Conservation (phyloP, 2,797 vertebrate genomes). For the Spea hammondii region DNA sequence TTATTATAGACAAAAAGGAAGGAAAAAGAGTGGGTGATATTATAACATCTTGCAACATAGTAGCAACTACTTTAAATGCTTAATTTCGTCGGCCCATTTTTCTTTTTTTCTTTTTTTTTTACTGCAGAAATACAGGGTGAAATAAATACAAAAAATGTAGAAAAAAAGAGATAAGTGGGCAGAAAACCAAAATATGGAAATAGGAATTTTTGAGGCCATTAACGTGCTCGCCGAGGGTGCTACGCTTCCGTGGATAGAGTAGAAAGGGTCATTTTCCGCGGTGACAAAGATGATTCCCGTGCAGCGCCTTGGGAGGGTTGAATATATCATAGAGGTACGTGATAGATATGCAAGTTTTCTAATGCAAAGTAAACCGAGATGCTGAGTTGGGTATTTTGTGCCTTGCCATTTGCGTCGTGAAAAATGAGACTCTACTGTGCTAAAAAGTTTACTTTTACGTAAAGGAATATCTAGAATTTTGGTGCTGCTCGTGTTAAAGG, state of each 20-base stretch:
- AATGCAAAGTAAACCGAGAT: background rate
- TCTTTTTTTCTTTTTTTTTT: background rate
- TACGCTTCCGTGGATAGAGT: background rate
- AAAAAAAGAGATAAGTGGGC: background rate
- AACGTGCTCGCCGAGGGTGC: background rate
- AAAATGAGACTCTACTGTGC: background rate
- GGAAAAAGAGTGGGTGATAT: background rate
- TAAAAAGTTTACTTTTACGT: too few relatives aligned
- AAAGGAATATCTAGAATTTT: too few relatives aligned
- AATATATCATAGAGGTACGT: background rate
- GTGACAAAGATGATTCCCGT: background rate
- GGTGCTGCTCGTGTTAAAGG: too few relatives aligned
- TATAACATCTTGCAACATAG: background rate
- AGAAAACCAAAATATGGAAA: background rate
- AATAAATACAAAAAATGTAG: background rate
- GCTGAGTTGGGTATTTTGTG: background rate
- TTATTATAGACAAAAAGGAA: background rate
- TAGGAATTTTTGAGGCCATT: background rate
- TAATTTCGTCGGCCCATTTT: background rate
- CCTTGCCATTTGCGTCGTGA: background rate
- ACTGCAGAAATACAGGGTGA: background rate
- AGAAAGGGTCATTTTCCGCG: background rate
- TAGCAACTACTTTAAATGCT: background rate
- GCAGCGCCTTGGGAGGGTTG: background rate
- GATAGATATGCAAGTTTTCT: background rate